Conservation (phyloP, 92 coral and sea anemone species). For the Desmophyllum pertusum region DNA sequence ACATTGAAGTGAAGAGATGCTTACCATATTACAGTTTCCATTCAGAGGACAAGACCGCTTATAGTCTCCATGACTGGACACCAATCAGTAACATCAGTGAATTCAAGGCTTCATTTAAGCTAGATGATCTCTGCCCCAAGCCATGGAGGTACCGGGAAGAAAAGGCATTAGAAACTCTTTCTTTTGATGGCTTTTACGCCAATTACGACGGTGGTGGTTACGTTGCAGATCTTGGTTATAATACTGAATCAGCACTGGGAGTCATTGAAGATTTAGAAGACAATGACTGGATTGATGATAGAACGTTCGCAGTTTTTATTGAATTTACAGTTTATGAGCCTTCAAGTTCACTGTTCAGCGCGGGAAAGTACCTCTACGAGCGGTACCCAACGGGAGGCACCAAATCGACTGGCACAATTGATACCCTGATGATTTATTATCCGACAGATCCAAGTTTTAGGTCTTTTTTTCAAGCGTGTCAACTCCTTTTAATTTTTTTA, state of each 20-base stretch:
- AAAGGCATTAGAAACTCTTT: conserved; percentile 25
- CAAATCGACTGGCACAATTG: conserved; percentile 33
- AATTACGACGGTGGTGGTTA: conserved; percentile 70
- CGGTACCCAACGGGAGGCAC: conserved; percentile 72
- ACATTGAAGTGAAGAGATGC: conserved; percentile 45
- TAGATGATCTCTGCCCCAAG: conserved; percentile 59
- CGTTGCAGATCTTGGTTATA: conserved; percentile 83
- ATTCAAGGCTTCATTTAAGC: conserved; percentile 51
- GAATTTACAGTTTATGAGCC: conserved; percentile 87
- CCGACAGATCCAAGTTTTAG: conserved; percentile 57
- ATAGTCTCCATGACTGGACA: conserved; percentile 78
- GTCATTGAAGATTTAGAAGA: conserved; percentile 60
- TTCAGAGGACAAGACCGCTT: conserved; percentile 71
- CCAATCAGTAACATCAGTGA: conserved; percentile 64
- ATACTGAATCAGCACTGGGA: conserved; percentile 58
- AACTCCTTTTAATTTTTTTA: conserved; percentile 63
- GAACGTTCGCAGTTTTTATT: conserved; percentile 71
- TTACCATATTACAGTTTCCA: conserved; percentile 53
- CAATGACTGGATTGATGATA: conserved; percentile 71
- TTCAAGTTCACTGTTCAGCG: conserved; percentile 72
- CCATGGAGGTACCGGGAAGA: conserved; percentile 77
- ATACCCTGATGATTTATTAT: conserved; percentile 70
- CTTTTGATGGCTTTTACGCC: conserved; percentile 41
- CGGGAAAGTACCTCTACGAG: conserved; percentile 68
- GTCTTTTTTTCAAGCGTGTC: conserved; percentile 57